phyloP scores from a whole-genome alignment of 1,140 invertebrate genomes.

The Microplitis mediator region DNA sequence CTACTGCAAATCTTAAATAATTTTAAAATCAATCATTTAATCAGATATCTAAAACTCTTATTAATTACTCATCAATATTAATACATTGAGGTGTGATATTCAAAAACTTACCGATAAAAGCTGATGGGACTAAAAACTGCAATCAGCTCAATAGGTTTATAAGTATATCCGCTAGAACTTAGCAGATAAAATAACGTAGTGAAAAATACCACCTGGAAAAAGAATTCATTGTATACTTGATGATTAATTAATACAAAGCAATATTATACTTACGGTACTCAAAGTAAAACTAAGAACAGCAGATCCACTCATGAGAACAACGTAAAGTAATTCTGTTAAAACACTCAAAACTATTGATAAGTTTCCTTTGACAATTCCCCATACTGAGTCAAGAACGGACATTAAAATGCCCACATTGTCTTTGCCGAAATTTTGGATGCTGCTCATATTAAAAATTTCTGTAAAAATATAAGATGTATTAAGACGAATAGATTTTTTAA shows the following conservation, averaged over 20 bases:
- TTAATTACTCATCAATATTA: neutral
- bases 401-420: constrained; percentile 91
- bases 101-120: constrained; percentile 56
- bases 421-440: constrained; percentile 81
- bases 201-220: constrained; percentile 87
- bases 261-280: constrained; percentile 74
- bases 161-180: constrained; percentile 84
- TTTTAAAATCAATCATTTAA: neutral
- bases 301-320: constrained; percentile 90
- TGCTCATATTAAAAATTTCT: constrained; percentile 77
- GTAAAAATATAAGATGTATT: constrained; percentile 18
- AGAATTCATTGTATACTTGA: constrained; percentile 1
- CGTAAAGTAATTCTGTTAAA: constrained; percentile 82
- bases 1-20: constrained; percentile 72
- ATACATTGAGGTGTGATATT: neutral
- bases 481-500: neutral
- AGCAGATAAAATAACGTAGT: constrained; percentile 95
- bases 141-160: constrained; percentile 89
- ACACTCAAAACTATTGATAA: constrained; percentile 87
- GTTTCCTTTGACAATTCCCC: constrained; percentile 91
- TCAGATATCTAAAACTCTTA: neutral
- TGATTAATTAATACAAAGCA: neutral
- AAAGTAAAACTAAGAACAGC: constrained; percentile 92
- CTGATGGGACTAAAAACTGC: constrained; percentile 73
- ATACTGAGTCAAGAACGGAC: constrained; percentile 90